Evolutionary conservation across 2,113 vertebrate genomes (phyloP), one percentile per base, ranked within the genome.

Genomic region (Diglossa brunneiventris): DNA sequence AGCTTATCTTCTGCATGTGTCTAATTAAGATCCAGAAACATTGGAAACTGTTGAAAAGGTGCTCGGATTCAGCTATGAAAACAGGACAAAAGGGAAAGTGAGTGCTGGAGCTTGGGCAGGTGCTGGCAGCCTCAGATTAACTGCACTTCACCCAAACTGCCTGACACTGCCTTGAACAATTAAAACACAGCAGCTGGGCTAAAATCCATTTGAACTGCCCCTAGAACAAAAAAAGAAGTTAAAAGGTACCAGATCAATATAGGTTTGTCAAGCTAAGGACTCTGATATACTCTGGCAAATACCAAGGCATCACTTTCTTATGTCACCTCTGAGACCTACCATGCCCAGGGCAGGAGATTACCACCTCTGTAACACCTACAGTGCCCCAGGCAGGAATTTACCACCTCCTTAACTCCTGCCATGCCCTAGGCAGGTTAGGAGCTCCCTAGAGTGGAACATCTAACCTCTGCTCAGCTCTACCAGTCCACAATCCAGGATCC

Each of bases 231-330:
- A 78, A 76, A 64, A 47, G 0, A 67, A 83, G 17, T 66, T 83
- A 37, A 90, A 76, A 39, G 8, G 24, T 44, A 76, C 8, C 53
- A 82, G 33, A 47, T 55, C 47, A 70, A 37, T 1, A 4, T 28
- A 23, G 16, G 35, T 75, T 79, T 89, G 69, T 58, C 59, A 84
- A 47, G 39, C n/a, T 79, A 47, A 75, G 37, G 26, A 50, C 28
- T 92, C 75, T 74, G 47, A 50, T 13, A 52, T 44, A 86, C 30
- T 74, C 28, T 42, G 42, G 30, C 8, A 78, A 85, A 76, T 22
- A 75, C 9, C 0, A 1, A 2, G 10, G 52, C 15, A 64, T 35
- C 56, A 61, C 22, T 56, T 49, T 50, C 42, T 8, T 1, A 3
- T 16, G 44, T 77, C 37, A 80, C 24, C 39, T 37, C 28, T 63